Evolutionary conservation across 1,140 invertebrate genomes (phyloP).

Genomic region (Leptonema lineaticorne): DNA sequence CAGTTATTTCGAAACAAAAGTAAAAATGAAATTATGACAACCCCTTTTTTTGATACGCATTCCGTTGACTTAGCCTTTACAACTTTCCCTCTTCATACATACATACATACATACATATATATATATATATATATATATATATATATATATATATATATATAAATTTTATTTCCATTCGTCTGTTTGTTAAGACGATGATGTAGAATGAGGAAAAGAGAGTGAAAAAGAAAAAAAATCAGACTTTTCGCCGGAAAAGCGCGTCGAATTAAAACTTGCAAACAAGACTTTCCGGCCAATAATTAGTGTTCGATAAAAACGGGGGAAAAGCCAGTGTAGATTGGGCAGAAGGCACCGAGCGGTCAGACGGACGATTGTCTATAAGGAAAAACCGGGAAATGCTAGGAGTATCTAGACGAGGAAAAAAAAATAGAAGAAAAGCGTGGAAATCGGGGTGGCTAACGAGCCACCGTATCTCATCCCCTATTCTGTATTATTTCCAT

Average conservation of each 20-base stretch:
- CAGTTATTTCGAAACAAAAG: neutral
- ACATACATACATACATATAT: no score
- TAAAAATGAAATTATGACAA: neutral
- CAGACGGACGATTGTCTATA: neutral
- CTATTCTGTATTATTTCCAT: conserved; percentile 25
- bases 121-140: no score
- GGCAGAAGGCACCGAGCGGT: neutral
- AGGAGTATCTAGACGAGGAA: neutral
- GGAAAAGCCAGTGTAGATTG: conserved; percentile 9
- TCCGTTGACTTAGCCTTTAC: conserved; percentile 16
- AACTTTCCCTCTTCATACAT: conserved; percentile 7
- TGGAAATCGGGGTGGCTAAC: conserved; percentile 29
- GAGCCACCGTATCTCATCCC: conserved; percentile 24
- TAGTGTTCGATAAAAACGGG: conserved; percentile 41
- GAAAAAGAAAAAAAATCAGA: no score
- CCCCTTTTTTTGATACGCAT: conserved; percentile 32
- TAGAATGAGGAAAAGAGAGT: no score
- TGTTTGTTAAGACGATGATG: conserved; percentile 25
- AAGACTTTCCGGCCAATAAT: conserved; percentile 41
- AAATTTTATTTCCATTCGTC: conserved; percentile 31
- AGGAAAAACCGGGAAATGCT: neutral
- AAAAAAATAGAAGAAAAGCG: conserved; percentile 8
- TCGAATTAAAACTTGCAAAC: conserved; percentile 41
- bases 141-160: no score
- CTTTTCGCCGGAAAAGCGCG: conserved; percentile 23